phyloP scores from a whole-genome alignment of 1,140 invertebrate genomes.

The Drosophila tropicalis region DNA sequence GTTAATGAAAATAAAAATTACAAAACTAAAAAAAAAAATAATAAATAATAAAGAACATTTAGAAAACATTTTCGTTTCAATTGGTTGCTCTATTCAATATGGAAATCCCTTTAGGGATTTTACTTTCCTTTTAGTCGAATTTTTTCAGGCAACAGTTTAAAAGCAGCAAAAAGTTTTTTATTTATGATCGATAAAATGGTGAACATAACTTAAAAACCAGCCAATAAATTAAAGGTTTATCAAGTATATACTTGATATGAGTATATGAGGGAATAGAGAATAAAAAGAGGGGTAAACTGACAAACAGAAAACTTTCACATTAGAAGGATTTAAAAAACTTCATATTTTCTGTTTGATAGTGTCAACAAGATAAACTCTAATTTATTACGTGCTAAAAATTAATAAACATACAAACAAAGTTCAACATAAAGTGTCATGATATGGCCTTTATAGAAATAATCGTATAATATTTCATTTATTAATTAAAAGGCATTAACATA shows the following conservation, averaged over 20 bases:
- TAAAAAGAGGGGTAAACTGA: too few relatives aligned
- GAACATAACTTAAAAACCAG: too few relatives aligned
- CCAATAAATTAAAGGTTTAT: too few relatives aligned
- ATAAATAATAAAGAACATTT: slow-evolving; percentile 13
- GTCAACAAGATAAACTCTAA: slow-evolving; percentile 27
- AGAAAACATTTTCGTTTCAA: slow-evolving; percentile 1
- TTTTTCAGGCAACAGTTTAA: too few relatives aligned
- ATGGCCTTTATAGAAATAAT: background rate
- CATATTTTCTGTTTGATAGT: slow-evolving; percentile 2
- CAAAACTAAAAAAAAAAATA: slow-evolving; percentile 25
- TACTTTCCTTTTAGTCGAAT: too few relatives aligned
- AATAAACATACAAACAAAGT: slow-evolving; percentile 69
- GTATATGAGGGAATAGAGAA: too few relatives aligned
- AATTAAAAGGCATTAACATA: slow-evolving; percentile 78
- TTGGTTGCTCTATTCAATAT: too few relatives aligned
- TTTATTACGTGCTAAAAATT: slow-evolving; percentile 80
- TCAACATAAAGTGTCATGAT: slow-evolving; percentile 61
- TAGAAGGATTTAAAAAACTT: too few relatives aligned
- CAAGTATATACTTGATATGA: too few relatives aligned
- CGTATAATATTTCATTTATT: slow-evolving; percentile 69
- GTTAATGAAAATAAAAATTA: slow-evolving; percentile 59
- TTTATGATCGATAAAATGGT: too few relatives aligned
- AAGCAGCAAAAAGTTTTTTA: too few relatives aligned
- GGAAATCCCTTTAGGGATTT: slow-evolving; percentile 22
- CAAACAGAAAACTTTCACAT: too few relatives aligned